These are phyloP conservation scores for Psettodes erumei DNA, from an alignment of 2,113 vertebrate species.

Conservation along the genomic window DNA sequence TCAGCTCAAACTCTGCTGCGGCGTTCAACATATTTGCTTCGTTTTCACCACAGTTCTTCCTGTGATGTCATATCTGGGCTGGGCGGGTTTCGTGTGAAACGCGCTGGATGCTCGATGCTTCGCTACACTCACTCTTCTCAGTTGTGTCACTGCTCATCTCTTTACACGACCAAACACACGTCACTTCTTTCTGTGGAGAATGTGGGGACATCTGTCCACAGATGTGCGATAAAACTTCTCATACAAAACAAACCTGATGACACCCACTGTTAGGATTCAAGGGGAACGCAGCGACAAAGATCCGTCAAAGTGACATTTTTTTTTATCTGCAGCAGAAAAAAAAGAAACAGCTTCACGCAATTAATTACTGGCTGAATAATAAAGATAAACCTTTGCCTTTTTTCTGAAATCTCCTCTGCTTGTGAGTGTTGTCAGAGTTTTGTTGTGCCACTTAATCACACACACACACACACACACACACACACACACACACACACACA, in stretches of 20 bases:
- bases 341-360: not conserved
- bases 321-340: not conserved
- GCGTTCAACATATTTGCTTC: too few relatives aligned
- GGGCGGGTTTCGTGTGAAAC: conserved; percentile 14
- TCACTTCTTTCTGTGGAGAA: conserved; percentile 1
- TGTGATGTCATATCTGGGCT: conserved; percentile 17
- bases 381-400: not conserved
- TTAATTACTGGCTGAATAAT: not conserved
- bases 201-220: conserved; percentile 20
- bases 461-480: not conserved
- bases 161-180: conserved; percentile 8
- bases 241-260: too few relatives aligned
- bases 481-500: not conserved
- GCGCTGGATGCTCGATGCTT: conserved; percentile 8
- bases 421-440: not conserved
- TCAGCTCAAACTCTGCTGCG: too few relatives aligned
- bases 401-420: not conserved
- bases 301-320: not conserved
- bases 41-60: conserved; percentile 9
- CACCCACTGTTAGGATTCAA: not conserved
- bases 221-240: too few relatives aligned
- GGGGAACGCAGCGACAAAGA: not conserved
- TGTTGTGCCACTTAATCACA: not conserved
- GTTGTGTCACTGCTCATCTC: conserved; percentile 50
- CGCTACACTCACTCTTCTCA: conserved; percentile 16